Evolutionary conservation across 2,888 invertebrate genomes (phyloP), one percentile per base, ranked within the genome.

Genomic region (Mythimna pallens): DNA sequence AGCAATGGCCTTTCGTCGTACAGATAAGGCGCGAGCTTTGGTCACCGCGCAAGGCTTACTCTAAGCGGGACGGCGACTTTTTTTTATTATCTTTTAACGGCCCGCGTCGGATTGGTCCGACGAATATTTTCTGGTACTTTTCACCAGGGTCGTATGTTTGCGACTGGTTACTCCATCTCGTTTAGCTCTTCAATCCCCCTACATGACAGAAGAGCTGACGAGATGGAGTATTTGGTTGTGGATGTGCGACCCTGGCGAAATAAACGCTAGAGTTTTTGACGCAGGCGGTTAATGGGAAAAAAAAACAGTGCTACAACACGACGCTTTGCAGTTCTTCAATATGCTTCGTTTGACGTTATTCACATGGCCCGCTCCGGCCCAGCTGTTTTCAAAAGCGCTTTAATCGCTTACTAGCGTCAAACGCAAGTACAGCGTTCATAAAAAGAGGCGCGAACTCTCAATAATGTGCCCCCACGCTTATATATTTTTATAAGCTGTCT

Each of bases 401-500:
- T 34, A 57, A 34, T 55, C 63, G 69, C 69, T 78, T 68, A 69
- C 73, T 68, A 57, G 82, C 86, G 86, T 87, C 65, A 86, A 83
- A 85, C 86, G 87, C 84, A 70, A 75, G 73, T 78, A 80, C 34
- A 40, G 69, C 68, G 61, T 59, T 65, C 14, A 40, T 34, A 34
- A 34, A 65, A 57, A 66, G 25, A 55, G 55, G 64, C 61, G 70
- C 57, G 3, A 68, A 57, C 75, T 76, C 52, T 73, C 55, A 66
- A 72, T 74, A 76, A 72, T 89, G 89, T 91, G 89, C 84, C 89
- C 89, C 89, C 88, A 87, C 87, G 88, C 87, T 87, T 88, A 85
- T 91, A 90, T 93, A 92, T 94, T 93, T 93, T 92, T 93, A 85
- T 93, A 93, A 89, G 83, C 87, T 83, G 84, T 89, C 87, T 90